phyloP scores from a whole-genome alignment of 2,113 vertebrate genomes.

The Odocoileus hemionus region DNA sequence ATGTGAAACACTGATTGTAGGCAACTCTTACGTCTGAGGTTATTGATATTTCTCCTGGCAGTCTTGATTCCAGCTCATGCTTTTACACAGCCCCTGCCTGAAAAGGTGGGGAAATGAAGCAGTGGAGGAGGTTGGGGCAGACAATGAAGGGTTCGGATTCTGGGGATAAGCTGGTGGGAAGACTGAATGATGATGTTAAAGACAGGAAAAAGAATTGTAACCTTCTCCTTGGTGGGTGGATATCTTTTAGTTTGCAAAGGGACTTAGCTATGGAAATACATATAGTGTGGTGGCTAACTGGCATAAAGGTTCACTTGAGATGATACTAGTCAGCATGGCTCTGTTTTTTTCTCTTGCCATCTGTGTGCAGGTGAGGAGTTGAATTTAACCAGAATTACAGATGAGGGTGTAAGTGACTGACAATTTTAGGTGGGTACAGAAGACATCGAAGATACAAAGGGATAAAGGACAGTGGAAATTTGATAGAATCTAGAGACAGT shows the following conservation, averaged over 20 bases:
- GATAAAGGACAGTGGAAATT: not conserved
- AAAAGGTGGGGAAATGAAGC: not conserved
- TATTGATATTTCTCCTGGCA: not conserved
- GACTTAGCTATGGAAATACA: not conserved
- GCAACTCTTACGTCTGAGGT: not conserved
- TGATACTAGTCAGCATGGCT: not conserved
- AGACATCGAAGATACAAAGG: not conserved
- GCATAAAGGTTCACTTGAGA: not conserved
- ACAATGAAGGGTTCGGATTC: not conserved
- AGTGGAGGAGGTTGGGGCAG: not conserved
- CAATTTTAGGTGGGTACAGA: not conserved
- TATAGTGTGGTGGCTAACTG: not conserved
- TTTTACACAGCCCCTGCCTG: not conserved
- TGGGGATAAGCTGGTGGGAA: not conserved
- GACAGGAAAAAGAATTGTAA: not conserved
- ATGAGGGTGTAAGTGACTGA: not conserved
- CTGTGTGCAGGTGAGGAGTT: not conserved
- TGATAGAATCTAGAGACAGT: not conserved
- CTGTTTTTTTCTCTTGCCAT: not conserved
- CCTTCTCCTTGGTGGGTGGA: not conserved
- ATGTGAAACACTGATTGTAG: not conserved
- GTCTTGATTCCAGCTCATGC: not conserved
- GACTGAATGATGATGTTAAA: not conserved
- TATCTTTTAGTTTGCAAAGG: not conserved
- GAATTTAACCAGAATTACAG: not conserved